Evolutionary conservation across 2,113 vertebrate species (phyloP).

Genomic region (Cairina moschata): DNA sequence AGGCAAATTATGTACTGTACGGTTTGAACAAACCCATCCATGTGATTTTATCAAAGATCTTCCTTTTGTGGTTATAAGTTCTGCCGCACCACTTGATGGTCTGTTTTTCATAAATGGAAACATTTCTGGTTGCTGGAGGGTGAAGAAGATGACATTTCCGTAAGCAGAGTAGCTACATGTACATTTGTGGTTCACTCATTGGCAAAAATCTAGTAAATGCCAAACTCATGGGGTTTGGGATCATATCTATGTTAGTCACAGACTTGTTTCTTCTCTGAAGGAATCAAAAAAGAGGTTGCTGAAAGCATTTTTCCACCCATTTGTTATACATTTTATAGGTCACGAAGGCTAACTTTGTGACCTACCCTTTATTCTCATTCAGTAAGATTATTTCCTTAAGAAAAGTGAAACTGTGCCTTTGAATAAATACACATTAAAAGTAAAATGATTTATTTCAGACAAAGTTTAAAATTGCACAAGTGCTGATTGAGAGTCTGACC

Average conservation of each 20-base stretch:
- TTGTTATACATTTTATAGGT: neutral
- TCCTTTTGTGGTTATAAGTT: neutral
- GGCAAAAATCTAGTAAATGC: neutral
- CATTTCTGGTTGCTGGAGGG: neutral
- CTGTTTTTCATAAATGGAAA: slow-evolving; percentile 48
- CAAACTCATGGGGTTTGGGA: neutral
- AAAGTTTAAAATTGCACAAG: neutral
- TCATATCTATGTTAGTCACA: neutral
- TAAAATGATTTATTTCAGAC: neutral
- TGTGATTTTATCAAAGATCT: slow-evolving; percentile 15
- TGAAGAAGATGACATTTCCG: neutral
- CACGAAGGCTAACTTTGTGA: neutral
- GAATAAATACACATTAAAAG: neutral
- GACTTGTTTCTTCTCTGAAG: neutral
- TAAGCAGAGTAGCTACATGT: neutral
- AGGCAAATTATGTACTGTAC: neutral
- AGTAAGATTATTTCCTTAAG: neutral
- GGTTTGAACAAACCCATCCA: neutral
- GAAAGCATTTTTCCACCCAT: slow-evolving; percentile 3
- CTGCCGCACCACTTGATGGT: neutral
- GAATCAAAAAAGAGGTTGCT: neutral
- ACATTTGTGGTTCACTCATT: slow-evolving; percentile 35
- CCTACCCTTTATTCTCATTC: neutral
- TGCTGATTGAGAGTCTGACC: neutral
- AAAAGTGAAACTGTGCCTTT: neutral